Conservation (phyloP, 2,888 invertebrate genomes). For the Rapana venosa region DNA sequence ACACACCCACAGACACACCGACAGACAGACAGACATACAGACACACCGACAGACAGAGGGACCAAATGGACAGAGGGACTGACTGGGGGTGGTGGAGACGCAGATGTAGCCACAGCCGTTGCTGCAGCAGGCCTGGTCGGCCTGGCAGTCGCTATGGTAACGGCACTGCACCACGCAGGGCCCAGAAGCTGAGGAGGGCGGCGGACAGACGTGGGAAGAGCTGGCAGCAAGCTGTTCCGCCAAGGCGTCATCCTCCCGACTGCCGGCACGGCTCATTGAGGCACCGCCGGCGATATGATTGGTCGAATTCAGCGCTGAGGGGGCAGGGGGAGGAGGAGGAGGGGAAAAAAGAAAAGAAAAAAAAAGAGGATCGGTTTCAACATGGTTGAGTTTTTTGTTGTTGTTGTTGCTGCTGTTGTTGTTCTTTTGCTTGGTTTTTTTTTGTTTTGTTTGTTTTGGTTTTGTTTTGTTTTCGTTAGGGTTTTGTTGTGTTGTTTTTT, state of each 20-base stretch:
- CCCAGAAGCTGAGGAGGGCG: not conserved
- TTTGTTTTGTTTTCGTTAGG: no score
- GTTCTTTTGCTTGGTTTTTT: no score
- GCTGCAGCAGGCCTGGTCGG: conserved; percentile 22
- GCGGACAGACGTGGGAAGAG: conserved; percentile 1
- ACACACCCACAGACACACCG: no score
- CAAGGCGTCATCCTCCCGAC: not conserved
- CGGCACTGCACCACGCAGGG: conserved; percentile 19
- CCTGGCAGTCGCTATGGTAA: conserved; percentile 19
- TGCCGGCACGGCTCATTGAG: not conserved
- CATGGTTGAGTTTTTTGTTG: no score
- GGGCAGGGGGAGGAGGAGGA: not conserved
- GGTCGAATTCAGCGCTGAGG: not conserved
- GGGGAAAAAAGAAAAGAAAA: not conserved
- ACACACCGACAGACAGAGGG: not conserved
- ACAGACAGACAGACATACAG: not conserved
- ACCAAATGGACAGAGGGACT: not conserved
- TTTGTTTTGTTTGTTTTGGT: no score
- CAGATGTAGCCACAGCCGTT: conserved; percentile 23
- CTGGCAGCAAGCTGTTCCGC: not conserved
- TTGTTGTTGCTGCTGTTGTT: no score
- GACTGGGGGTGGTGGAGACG: not conserved
- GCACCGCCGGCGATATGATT: not conserved
- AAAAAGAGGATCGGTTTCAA: not conserved
- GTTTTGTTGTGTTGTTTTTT: no score